phyloP scores from a whole-genome alignment of 2,113 vertebrate genomes.

The Phodopus roborovskii region DNA sequence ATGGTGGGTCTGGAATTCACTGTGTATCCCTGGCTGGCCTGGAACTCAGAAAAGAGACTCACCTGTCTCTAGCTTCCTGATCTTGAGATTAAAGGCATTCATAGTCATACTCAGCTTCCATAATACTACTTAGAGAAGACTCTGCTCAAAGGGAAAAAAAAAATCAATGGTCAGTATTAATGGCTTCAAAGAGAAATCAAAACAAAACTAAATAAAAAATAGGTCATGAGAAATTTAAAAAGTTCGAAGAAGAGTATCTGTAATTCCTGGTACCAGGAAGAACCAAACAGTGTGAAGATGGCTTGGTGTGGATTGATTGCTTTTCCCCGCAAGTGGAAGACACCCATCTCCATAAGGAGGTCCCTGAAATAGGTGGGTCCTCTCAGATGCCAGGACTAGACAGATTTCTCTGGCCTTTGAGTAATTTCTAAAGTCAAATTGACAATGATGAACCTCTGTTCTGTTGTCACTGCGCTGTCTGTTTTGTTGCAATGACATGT shows the following conservation, averaged over 20 bases:
- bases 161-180: slow-evolving; percentile 95
- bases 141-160: neutral
- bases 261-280: slow-evolving; percentile 98
- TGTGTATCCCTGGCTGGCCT: neutral
- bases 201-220: slow-evolving; percentile 87
- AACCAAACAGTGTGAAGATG: slow-evolving; percentile 90
- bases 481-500: slow-evolving; percentile 93
- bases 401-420: slow-evolving; percentile 95
- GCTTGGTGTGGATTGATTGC: slow-evolving; percentile 94
- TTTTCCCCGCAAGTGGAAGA: slow-evolving; percentile 91
- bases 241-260: slow-evolving; percentile 94
- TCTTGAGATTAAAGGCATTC: neutral
- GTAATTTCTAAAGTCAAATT: slow-evolving; percentile 99
- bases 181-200: slow-evolving; percentile 88
- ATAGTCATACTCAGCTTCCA: neutral
- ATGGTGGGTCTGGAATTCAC: neutral
- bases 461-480: slow-evolving; percentile 97
- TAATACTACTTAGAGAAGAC: neutral
- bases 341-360: slow-evolving; percentile 89
- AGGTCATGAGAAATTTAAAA: slow-evolving; percentile 88
- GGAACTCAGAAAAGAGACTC: neutral
- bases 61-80: neutral
- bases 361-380: slow-evolving; percentile 91
- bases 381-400: slow-evolving; percentile 94
- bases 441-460: slow-evolving; percentile 97